These are phyloP conservation scores for Parnassius mnemosyne DNA, from an alignment of 2,888 invertebrate species.

Conservation along the genomic window DNA sequence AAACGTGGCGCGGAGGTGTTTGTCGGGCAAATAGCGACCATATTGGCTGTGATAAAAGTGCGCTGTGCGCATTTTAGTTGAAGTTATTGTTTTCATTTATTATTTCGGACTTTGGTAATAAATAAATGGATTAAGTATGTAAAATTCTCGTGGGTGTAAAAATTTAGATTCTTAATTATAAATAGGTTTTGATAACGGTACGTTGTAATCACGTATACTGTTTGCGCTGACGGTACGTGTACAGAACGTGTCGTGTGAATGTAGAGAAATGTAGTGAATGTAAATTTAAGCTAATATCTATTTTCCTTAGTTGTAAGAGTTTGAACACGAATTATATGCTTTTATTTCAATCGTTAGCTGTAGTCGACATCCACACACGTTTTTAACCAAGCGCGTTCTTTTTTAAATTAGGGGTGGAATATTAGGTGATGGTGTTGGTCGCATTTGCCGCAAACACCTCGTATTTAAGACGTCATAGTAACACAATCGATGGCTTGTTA, in stretches of 20 bases:
- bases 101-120: not conserved
- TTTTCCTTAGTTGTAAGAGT: not conserved
- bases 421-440: slow-evolving; percentile 30
- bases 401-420: slow-evolving; percentile 8
- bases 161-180: too few species aligned
- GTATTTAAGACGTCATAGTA: not conserved
- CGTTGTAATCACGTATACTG: not conserved
- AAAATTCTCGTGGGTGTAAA: too few species aligned
- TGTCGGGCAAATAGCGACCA: slow-evolving; percentile 48
- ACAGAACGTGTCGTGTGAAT: not conserved
- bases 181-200: slow-evolving; percentile 1
- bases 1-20: slow-evolving; percentile 5
- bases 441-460: slow-evolving; percentile 21
- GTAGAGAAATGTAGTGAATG: too few species aligned
- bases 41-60: slow-evolving; percentile 70
- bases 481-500: slow-evolving; percentile 6
- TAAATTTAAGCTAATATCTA: not conserved
- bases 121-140: not conserved
- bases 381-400: slow-evolving; percentile 18
- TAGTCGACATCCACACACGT: slow-evolving; percentile 9
- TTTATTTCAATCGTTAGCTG: slow-evolving; percentile 13
- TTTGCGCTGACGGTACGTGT: not conserved
- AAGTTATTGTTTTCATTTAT: slow-evolving; percentile 25
- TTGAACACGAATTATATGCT: not conserved
- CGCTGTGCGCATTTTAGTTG: slow-evolving; percentile 37